Percentiles rank a stretch among this genome's conserved stretches.
Evolutionary conservation across 2,797 vertebrate genomes (phyloP).

Genomic region (Phalloptychus januarius): DNA sequence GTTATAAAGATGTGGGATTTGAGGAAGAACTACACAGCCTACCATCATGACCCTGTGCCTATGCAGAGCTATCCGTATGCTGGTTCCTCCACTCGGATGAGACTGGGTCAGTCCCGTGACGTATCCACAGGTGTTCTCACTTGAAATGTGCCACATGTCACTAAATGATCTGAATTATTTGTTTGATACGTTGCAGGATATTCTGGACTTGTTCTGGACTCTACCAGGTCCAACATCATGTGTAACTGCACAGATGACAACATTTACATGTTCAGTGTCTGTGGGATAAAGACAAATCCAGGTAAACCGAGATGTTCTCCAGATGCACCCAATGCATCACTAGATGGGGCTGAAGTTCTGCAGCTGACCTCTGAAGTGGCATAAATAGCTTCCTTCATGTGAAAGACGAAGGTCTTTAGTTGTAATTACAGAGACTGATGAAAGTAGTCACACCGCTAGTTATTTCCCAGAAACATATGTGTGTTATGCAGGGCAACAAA

Average conservation of each 20-base stretch:
- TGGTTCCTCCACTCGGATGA: slow-evolving; percentile 87
- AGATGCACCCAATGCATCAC: slow-evolving; percentile 30
- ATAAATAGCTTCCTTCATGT: not conserved
- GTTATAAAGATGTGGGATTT: slow-evolving; percentile 96
- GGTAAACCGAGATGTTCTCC: slow-evolving; percentile 72
- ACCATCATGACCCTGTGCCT: slow-evolving; percentile 86
- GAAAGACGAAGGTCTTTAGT: not conserved
- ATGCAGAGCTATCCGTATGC: slow-evolving; percentile 88
- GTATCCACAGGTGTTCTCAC: not conserved
- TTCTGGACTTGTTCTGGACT: slow-evolving; percentile 92
- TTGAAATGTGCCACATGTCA: not conserved
- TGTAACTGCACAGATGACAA: slow-evolving; percentile 96
- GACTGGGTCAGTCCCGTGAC: slow-evolving; percentile 83
- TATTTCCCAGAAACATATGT: not conserved
- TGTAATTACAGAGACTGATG: not conserved
- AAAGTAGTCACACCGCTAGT: not conserved
- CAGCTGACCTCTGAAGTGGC: not conserved
- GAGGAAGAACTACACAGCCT: slow-evolving; percentile 88
- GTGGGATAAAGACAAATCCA: slow-evolving; percentile 86
- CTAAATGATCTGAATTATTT: not conserved
- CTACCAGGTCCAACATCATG: slow-evolving; percentile 86
- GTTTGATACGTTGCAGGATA: slow-evolving; percentile 82
- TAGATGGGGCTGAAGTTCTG: slow-evolving; percentile 54
- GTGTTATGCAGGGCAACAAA: not conserved
- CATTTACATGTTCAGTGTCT: slow-evolving; percentile 94